Conservation (phyloP, 2,888 invertebrate genomes). For the Leucozona laternaria region DNA sequence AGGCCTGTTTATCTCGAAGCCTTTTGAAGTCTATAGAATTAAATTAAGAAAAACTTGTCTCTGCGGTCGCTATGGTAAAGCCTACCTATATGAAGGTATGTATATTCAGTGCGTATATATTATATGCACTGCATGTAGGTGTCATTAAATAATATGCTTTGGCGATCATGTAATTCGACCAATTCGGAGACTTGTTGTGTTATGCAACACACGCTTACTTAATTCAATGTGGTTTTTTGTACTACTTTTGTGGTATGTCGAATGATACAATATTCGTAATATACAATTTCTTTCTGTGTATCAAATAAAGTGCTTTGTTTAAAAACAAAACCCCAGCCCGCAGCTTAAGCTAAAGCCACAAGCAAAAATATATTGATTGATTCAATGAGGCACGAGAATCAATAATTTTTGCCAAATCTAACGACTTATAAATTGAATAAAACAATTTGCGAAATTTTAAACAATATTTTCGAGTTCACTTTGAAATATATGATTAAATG, state of each 20-base stretch:
- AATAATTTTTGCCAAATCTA: slow-evolving; percentile 22
- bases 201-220: slow-evolving; percentile 54
- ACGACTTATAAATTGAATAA: slow-evolving; percentile 12
- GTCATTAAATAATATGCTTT: slow-evolving; percentile 50
- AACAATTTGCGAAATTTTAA: slow-evolving; percentile 36
- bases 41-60: slow-evolving; percentile 28
- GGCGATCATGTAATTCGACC: slow-evolving; percentile 63
- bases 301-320: slow-evolving; percentile 46
- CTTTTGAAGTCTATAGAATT: slow-evolving; percentile 4
- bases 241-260: slow-evolving; percentile 21
- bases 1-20: slow-evolving; percentile 4
- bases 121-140: slow-evolving; percentile 46
- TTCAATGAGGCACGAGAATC: slow-evolving; percentile 58
- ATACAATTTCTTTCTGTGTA: slow-evolving; percentile 33
- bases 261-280: slow-evolving; percentile 34
- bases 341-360: background rate
- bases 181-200: slow-evolving; percentile 55
- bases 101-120: slow-evolving; percentile 27
- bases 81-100: too few relatives aligned
- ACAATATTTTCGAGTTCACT: background rate
- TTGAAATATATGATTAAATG: slow-evolving; percentile 35
- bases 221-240: slow-evolving; percentile 28
- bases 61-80: slow-evolving; percentile 37
- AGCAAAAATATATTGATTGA: slow-evolving; percentile 15
- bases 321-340: slow-evolving; percentile 24